These are phyloP conservation scores for Drosophila birchii DNA, from an alignment of 2,888 invertebrate genomes.

Conservation along the genomic window DNA sequence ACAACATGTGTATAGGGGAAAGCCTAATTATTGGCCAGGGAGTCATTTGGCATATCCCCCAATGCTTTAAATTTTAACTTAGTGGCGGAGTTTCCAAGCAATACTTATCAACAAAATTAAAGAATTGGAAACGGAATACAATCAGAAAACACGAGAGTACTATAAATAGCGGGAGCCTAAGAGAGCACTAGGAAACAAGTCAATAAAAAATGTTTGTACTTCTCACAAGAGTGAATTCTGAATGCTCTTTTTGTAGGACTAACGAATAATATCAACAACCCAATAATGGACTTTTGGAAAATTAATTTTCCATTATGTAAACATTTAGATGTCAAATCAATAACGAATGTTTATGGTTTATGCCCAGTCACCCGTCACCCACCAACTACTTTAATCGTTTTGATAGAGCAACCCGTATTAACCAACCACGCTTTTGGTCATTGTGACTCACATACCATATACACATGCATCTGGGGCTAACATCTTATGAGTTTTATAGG, in stretches of 20 bases:
- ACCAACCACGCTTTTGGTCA: background rate
- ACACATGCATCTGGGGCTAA: background rate
- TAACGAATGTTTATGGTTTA: background rate
- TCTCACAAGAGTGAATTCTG: background rate
- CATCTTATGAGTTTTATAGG: background rate
- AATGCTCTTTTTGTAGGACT: conserved; percentile 17
- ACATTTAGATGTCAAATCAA: background rate
- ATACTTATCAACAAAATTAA: conserved; percentile 18
- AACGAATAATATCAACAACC: background rate
- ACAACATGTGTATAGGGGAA: conserved; percentile 22
- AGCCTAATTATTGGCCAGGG: conserved; percentile 14
- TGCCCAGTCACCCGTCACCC: background rate
- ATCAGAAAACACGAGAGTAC: conserved; percentile 19
- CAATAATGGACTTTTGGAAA: conserved; percentile 4
- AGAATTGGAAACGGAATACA: conserved; percentile 16
- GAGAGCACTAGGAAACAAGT: conserved; percentile 20
- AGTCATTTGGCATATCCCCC: conserved; percentile 14
- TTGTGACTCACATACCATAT: conserved; percentile 13
- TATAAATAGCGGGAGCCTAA: conserved; percentile 30
- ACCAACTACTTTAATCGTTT: conserved; percentile 6
- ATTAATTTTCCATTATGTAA: background rate
- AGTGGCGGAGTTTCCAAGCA: background rate
- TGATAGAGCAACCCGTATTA: background rate
- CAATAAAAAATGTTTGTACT: conserved; percentile 9
- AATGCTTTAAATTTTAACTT: conserved; percentile 1